phyloP scores from a whole-genome alignment of 2,888 invertebrate genomes.

The Trissolcus brochymenae region DNA sequence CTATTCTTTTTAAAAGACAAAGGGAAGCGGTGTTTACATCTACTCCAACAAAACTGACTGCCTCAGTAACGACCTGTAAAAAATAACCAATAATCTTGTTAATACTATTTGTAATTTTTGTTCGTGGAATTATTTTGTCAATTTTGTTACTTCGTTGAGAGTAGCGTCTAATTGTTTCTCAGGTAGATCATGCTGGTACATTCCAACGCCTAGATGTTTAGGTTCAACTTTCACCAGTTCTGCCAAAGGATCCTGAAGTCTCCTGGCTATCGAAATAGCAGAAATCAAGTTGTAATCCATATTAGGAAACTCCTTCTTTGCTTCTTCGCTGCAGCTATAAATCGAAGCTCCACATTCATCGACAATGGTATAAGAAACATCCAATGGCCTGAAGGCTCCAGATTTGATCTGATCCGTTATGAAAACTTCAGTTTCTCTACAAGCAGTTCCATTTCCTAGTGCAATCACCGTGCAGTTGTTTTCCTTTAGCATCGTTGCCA shows the following conservation, averaged over 20 bases:
- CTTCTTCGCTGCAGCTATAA: slow-evolving; percentile 91
- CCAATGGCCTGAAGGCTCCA: slow-evolving; percentile 79
- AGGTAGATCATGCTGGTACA: slow-evolving; percentile 95
- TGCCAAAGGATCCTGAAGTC: slow-evolving; percentile 92
- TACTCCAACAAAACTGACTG: slow-evolving; percentile 95
- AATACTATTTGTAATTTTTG: neutral
- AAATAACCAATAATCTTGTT: neutral
- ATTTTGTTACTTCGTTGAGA: slow-evolving; percentile 26
- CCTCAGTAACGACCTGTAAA: slow-evolving; percentile 84
- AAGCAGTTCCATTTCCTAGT: slow-evolving; percentile 93
- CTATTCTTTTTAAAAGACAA: slow-evolving; percentile 87
- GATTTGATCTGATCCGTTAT: slow-evolving; percentile 80
- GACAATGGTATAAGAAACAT: slow-evolving; percentile 87
- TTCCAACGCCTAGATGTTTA: slow-evolving; percentile 94
- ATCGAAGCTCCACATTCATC: slow-evolving; percentile 95
- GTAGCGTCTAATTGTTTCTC: slow-evolving; percentile 82
- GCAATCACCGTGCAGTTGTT: slow-evolving; percentile 87
- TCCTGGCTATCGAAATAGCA: slow-evolving; percentile 87
- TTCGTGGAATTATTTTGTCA: neutral
- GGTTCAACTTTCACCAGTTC: slow-evolving; percentile 96
- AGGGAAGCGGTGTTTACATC: slow-evolving; percentile 92
- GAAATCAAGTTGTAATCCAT: slow-evolving; percentile 89
- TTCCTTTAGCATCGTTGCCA: slow-evolving; percentile 77
- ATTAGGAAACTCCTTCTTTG: slow-evolving; percentile 88
- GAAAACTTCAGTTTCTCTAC: slow-evolving; percentile 90